phyloP scores from a whole-genome alignment of 2,888 invertebrate species.

The Napeogenes sylphis region DNA sequence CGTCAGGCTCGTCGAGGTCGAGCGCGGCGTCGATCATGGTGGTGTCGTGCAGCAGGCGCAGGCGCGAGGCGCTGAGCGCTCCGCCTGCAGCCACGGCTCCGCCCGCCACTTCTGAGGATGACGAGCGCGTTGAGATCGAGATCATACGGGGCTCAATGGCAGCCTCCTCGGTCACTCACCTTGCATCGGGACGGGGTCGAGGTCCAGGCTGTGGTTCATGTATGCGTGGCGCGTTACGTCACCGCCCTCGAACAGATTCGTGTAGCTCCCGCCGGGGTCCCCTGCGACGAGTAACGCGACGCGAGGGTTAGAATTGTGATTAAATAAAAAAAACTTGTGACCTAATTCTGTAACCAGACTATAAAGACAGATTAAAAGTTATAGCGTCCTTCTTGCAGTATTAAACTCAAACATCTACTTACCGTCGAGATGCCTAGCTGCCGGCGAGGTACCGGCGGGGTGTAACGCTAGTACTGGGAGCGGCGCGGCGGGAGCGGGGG shows the following conservation, averaged over 20 bases:
- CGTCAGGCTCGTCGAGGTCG: conserved; percentile 90
- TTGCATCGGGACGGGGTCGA: conserved; percentile 66
- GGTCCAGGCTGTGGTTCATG: conserved; percentile 77
- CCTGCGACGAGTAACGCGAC: conserved; percentile 13
- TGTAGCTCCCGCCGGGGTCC: conserved; percentile 43
- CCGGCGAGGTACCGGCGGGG: conserved; percentile 22
- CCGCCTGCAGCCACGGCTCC: conserved; percentile 51
- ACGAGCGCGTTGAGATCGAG: too few species aligned
- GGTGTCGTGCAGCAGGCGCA: conserved; percentile 89
- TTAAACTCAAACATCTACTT: conserved; percentile 8
- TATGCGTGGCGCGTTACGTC: conserved; percentile 55
- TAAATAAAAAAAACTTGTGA: too few species aligned
- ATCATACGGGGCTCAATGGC: neutral
- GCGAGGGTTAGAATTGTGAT: neutral
- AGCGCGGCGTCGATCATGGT: conserved; percentile 94
- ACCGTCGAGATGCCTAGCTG: conserved; percentile 23
- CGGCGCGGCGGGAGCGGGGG: conserved; percentile 17
- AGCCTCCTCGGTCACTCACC: conserved; percentile 31
- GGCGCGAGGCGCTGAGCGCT: conserved; percentile 82
- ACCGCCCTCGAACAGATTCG: conserved; percentile 41
- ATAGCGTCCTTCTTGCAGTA: neutral
- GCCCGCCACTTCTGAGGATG: conserved; percentile 40
- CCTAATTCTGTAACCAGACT: neutral
- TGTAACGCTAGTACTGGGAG: conserved; percentile 16
- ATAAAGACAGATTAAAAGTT: too few species aligned